Percentiles rank a stretch among this genome's conserved stretches.
Conservation (phyloP, 2,113 vertebrate genomes). For the Vicugna pacos region DNA sequence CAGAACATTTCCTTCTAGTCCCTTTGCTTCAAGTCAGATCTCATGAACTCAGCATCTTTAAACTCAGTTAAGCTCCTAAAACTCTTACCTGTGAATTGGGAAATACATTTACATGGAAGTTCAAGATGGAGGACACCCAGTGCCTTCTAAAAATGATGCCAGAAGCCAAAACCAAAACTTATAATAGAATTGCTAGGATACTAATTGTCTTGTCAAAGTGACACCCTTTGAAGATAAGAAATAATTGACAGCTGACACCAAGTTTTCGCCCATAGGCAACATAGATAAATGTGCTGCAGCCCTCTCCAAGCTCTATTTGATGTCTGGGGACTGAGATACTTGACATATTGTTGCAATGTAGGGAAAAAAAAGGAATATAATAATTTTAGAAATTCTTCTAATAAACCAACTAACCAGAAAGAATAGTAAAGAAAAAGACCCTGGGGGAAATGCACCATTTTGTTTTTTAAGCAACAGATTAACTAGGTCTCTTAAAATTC, state of each 20-base stretch:
- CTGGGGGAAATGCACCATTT: accelerated
- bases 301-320: not conserved
- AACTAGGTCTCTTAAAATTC: not conserved
- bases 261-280: not conserved
- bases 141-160: not conserved
- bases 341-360: accelerated
- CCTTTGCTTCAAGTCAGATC: not conserved
- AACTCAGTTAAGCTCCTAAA: not conserved
- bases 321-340: not conserved
- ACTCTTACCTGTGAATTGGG: not conserved
- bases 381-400: not conserved
- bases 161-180: conserved; percentile 62
- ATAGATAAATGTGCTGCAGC: not conserved
- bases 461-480: not conserved
- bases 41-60: not conserved
- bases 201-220: not conserved
- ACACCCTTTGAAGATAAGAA: conserved; percentile 44
- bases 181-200: conserved; percentile 48
- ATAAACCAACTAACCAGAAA: not conserved
- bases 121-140: not conserved
- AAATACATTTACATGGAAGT: conserved; percentile 2
- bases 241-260: conserved; percentile 22
- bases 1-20: not conserved
- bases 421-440: not conserved
- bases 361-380: not conserved